Percentiles rank a stretch among this genome's conserved stretches.
Conservation (phyloP, 1,140 invertebrate species). For the Solen grandis region DNA sequence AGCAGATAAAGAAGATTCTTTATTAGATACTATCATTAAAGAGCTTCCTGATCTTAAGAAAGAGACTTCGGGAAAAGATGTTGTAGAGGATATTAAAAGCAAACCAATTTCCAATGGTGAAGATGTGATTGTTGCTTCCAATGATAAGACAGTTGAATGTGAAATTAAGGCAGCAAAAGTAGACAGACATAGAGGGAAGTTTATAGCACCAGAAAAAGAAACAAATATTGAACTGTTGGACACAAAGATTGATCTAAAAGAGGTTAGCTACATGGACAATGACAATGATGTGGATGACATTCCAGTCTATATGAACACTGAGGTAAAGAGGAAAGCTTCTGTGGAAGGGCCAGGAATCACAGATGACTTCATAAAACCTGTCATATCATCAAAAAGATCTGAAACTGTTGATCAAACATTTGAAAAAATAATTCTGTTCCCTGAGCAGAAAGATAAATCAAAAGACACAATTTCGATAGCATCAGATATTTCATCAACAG, state of each 20-base stretch:
- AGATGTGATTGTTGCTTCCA: not conserved
- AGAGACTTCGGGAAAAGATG: conserved; percentile 8
- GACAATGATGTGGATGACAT: conserved; percentile 37
- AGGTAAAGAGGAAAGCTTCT: not conserved
- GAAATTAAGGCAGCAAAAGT: conserved; percentile 44
- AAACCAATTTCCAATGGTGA: not conserved
- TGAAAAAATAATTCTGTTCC: conserved; percentile 41
- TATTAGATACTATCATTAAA: conserved; percentile 31
- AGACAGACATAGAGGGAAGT: conserved; percentile 27
- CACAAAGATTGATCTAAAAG: not conserved
- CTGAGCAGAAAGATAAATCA: not conserved
- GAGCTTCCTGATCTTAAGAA: conserved; percentile 23
- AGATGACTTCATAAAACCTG: not conserved
- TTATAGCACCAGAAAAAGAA: not conserved
- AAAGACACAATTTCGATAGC: conserved; percentile 52
- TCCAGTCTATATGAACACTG: not conserved
- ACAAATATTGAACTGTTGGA: conserved; percentile 22
- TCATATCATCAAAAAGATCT: not conserved
- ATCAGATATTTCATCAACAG: conserved; percentile 50
- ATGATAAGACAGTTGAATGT: conserved; percentile 4
- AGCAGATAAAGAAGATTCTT: conserved; percentile 15
- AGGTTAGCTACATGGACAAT: conserved; percentile 9
- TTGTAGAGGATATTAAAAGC: not conserved
- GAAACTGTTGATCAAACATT: conserved; percentile 12
- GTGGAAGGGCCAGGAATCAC: not conserved